A percentile compares a stretch with the other conserved stretches of the same genome.
phyloP scores from a whole-genome alignment of 2,113 vertebrate species.

The Paratilapia polleni region DNA sequence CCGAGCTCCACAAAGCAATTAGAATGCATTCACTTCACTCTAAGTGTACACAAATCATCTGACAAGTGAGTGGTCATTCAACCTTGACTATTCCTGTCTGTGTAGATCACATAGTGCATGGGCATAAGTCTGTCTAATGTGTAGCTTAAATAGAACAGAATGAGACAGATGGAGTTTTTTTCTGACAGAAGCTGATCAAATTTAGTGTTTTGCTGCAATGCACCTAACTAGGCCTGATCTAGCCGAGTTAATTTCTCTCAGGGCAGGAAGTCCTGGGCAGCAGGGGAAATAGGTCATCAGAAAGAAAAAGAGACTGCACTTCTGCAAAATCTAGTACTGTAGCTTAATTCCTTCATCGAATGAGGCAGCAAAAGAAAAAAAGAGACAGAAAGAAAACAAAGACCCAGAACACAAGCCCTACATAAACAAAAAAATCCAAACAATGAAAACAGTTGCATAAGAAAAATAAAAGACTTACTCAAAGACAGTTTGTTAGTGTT shows the following conservation, averaged over 20 bases:
- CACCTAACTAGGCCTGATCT: slow-evolving; percentile 24
- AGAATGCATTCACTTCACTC: slow-evolving; percentile 58
- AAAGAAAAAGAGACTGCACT: slow-evolving; percentile 70
- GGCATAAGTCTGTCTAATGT: slow-evolving; percentile 28
- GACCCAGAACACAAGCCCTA: slow-evolving; percentile 53
- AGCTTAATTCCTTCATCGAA: slow-evolving; percentile 63
- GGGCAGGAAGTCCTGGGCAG: slow-evolving; percentile 30
- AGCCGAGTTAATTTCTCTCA: slow-evolving; percentile 23
- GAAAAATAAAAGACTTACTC: slow-evolving; percentile 89
- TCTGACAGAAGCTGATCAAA: slow-evolving; percentile 12
- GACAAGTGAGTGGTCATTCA: slow-evolving; percentile 64
- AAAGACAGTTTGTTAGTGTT: slow-evolving; percentile 99
- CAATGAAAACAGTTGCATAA: slow-evolving; percentile 67
- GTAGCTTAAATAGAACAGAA: slow-evolving; percentile 20
- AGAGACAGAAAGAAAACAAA: slow-evolving; percentile 54
- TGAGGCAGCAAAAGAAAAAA: slow-evolving; percentile 51
- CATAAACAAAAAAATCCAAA: slow-evolving; percentile 59
- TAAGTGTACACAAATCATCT: slow-evolving; percentile 66
- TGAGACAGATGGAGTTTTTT: neutral
- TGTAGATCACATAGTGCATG: slow-evolving; percentile 42
- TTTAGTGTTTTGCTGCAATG: slow-evolving; percentile 35
- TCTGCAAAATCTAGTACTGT: slow-evolving; percentile 74
- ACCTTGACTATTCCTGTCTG: slow-evolving; percentile 44
- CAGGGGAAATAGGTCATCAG: slow-evolving; percentile 40
- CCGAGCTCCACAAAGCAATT: slow-evolving; percentile 55